phyloP scores from a whole-genome alignment of 2,888 invertebrate species.

The Agrotis clavis region DNA sequence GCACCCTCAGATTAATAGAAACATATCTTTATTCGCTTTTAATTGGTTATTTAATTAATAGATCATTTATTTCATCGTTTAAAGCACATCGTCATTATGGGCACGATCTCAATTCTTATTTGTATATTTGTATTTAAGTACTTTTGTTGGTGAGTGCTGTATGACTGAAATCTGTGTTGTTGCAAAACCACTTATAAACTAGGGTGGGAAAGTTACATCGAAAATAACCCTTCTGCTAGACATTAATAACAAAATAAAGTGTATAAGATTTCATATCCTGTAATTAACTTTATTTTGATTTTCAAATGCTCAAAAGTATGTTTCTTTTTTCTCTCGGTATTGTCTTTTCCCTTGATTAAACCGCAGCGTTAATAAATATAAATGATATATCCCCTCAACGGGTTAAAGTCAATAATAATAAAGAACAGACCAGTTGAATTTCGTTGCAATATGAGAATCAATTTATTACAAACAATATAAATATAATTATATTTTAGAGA shows the following conservation, averaged over 20 bases:
- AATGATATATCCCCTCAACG: conserved; percentile 10
- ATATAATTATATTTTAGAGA: conserved; percentile 51
- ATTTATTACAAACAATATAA: conserved; percentile 37
- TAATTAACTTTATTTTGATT: conserved; percentile 12
- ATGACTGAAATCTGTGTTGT: conserved; percentile 67
- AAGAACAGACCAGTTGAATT: conserved; percentile 30
- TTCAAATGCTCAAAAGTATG: conserved; percentile 40
- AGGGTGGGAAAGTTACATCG: conserved; percentile 30
- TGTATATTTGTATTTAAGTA: conserved; percentile 80
- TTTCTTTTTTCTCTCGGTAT: conserved; percentile 31
- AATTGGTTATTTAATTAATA: conserved; percentile 62
- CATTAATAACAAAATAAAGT: conserved; percentile 20
- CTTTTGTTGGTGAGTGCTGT: conserved; percentile 70
- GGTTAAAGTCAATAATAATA: conserved; percentile 11
- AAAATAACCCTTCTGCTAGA: conserved; percentile 32
- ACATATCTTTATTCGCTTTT: conserved; percentile 59
- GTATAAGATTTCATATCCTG: conserved; percentile 15
- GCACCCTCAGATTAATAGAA: conserved; percentile 46
- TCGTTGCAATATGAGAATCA: conserved; percentile 45
- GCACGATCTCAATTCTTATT: conserved; percentile 88
- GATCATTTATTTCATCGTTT: conserved; percentile 60
- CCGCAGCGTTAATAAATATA: neutral
- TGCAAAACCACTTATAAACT: conserved; percentile 44
- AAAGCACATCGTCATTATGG: conserved; percentile 80
- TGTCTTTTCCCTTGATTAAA: conserved; percentile 14